Conservation (phyloP, 2,113 vertebrate species). For the Cricetomys ansorgei region DNA sequence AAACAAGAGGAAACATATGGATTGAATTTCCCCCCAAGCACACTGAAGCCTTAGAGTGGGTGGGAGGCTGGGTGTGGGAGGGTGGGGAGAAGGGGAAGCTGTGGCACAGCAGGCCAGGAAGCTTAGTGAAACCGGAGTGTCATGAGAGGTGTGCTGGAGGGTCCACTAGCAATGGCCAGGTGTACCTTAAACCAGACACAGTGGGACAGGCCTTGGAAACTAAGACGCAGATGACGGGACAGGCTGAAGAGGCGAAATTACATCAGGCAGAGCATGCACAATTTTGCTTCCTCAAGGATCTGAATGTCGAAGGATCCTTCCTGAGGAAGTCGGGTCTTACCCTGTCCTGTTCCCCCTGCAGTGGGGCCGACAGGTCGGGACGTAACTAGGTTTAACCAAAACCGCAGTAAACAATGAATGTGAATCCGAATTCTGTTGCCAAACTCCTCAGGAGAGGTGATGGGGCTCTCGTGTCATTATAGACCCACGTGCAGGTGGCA, state of each 20-base stretch:
- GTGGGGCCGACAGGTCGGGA: constrained; percentile 33
- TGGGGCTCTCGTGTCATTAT: background rate
- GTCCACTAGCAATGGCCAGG: constrained; percentile 47
- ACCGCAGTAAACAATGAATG: background rate
- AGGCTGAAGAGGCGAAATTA: background rate
- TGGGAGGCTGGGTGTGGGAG: constrained; percentile 14
- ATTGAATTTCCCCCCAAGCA: constrained; percentile 77
- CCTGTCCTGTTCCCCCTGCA: constrained; percentile 30
- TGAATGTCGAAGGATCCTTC: constrained; percentile 26
- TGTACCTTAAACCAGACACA: background rate
- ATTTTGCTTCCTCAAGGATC: constrained; percentile 1
- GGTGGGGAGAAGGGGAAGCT: background rate
- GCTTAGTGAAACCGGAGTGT: background rate
- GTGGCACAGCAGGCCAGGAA: constrained; percentile 24
- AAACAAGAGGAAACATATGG: constrained; percentile 80
- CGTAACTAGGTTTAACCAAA: constrained; percentile 59
- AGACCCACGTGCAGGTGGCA: background rate
- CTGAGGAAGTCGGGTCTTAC: constrained; percentile 37
- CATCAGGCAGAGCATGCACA: constrained; percentile 10
- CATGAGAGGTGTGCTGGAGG: background rate
- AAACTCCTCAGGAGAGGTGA: background rate
- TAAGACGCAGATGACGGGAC: background rate
- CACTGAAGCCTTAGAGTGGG: constrained; percentile 44
- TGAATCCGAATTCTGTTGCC: constrained; percentile 38
- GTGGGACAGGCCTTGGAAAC: background rate